Percentiles rank a stretch among this genome's conserved stretches.
These are phyloP conservation scores for Zapornia atra DNA, from an alignment of 2,113 vertebrate species.

Conservation along the genomic window DNA sequence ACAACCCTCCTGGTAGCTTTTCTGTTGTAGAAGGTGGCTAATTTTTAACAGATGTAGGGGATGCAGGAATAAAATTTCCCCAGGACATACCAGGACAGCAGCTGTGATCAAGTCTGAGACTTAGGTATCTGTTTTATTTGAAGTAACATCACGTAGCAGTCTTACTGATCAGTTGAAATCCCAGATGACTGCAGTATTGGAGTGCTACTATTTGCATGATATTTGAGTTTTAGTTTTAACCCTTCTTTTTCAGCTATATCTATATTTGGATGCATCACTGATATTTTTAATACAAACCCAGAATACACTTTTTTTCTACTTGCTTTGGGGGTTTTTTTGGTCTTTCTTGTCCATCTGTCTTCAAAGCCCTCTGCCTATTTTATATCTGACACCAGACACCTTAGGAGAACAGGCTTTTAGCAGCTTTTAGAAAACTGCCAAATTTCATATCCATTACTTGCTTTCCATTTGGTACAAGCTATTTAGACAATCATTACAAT, in stretches of 20 bases:
- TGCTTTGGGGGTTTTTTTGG: background rate
- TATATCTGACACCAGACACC: background rate
- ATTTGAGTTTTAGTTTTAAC: slow-evolving; percentile 29
- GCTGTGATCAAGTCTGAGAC: slow-evolving; percentile 39
- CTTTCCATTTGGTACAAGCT: background rate
- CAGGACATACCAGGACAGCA: slow-evolving; percentile 1
- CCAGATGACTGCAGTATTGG: background rate
- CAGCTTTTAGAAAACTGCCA: background rate
- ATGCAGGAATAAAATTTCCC: slow-evolving; percentile 47
- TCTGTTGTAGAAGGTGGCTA: background rate
- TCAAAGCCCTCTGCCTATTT: slow-evolving; percentile 29
- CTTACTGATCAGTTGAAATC: slow-evolving; percentile 13
- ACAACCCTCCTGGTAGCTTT: background rate
- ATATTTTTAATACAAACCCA: slow-evolving; percentile 23
- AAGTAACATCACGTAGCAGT: slow-evolving; percentile 16
- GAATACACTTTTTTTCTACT: slow-evolving; percentile 1
- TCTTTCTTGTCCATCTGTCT: slow-evolving; percentile 33
- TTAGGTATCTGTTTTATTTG: slow-evolving; percentile 40
- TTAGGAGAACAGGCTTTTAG: background rate
- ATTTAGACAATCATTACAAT: background rate
- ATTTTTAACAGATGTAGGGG: background rate
- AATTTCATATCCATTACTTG: background rate
- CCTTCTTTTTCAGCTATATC: background rate
- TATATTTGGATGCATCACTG: background rate
- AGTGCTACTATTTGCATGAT: background rate